Evolutionary conservation across 1,140 invertebrate genomes (phyloP), one percentile per base, ranked within the genome.

Genomic region (Formica selysi): DNA sequence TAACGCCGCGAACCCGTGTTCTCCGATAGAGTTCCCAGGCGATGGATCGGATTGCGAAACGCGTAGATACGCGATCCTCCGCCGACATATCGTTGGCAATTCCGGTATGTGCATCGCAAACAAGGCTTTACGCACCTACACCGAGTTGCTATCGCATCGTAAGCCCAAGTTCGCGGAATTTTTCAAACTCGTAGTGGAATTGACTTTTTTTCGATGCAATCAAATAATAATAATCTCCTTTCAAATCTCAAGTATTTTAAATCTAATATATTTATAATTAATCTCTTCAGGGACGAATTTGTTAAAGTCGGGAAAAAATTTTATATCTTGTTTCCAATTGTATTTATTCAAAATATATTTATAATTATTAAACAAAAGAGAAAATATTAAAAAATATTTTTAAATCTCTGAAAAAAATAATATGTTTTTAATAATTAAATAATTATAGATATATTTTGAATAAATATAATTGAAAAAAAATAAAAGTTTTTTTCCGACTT

Each of bases 41-140:
- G 79, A 51, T 26, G 29, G 68, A 41, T 71, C 61, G 79, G 5
- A 83, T 83, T 83, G 79, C 68, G 54, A 83, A 83, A 83, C 26
- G 65, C 78, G 67, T 29, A 57, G 65, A 22, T 59, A 57, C 51
- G 65, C 78, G 67, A 81, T 38, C 54, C 64, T 68, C n/a, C 7
- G 44, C 38, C 16, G 65, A 67, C 16, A 41, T 51, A 78, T 64
- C 61, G 76, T 65, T 44, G n/a, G 16, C 48, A 67, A 48, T 32
- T 78, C 61, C 76, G 41, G 13, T 22, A 32, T 36, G 10, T 19
- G 48, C 48, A 51, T 51, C 48, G n/a, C 76, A 3, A 76, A 29
- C 57, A n/a, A 78, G 19, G 26, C 38, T 32, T 64, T 5, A 13
- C 74, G 38, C 8, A 26, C 7, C 3, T 4, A 61, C n/a, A 13